These are phyloP conservation scores for Lepidothrix coronata DNA, from an alignment of 2,113 vertebrate genomes.

Conservation along the genomic window DNA sequence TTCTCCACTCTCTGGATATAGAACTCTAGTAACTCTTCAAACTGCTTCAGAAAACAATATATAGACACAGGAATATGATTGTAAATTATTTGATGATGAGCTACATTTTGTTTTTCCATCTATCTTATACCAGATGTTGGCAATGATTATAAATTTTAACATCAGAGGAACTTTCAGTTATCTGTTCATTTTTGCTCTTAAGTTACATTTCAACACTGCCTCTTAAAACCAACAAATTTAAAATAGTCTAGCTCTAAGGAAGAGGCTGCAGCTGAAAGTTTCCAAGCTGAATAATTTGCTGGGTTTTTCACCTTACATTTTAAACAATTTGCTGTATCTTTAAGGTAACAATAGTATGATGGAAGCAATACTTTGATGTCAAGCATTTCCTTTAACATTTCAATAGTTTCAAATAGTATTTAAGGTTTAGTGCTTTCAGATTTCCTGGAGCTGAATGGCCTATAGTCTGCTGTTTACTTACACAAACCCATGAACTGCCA, in stretches of 20 bases:
- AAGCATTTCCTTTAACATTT: not conserved
- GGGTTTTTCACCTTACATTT: not conserved
- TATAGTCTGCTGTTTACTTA: not conserved
- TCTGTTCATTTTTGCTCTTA: not conserved
- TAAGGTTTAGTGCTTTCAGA: not conserved
- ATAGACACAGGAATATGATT: not conserved
- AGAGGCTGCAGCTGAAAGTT: not conserved
- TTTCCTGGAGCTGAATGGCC: not conserved
- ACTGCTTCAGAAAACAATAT: not conserved
- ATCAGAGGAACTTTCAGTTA: not conserved
- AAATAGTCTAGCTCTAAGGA: not conserved
- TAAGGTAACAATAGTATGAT: not conserved
- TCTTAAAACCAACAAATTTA: not conserved
- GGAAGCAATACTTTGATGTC: not conserved
- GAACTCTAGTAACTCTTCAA: not conserved
- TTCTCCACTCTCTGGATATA: not conserved
- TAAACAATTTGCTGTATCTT: not conserved
- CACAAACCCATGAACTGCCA: not conserved
- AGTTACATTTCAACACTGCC: not conserved
- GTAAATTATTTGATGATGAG: not conserved
- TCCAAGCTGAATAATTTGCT: not conserved
- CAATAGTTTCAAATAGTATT: not conserved
- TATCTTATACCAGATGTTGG: not conserved
- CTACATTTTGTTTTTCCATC: not conserved
- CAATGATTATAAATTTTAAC: not conserved